These are phyloP conservation scores for Sebastes vulpes DNA, from an alignment of 2,797 vertebrate species.

Conservation along the genomic window DNA sequence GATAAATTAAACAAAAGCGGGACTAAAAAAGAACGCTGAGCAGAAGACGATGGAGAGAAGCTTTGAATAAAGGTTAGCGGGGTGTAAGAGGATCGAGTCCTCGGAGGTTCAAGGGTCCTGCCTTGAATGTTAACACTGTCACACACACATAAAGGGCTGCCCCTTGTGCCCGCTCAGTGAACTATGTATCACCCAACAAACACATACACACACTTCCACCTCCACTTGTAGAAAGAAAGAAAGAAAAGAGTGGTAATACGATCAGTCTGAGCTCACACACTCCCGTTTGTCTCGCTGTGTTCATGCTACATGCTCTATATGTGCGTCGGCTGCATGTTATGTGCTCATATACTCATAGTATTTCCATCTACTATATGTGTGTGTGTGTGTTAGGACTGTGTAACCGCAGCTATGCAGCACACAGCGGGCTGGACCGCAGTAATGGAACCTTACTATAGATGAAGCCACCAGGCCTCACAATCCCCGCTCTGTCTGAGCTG, in stretches of 20 bases:
- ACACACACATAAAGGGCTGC: slow-evolving; percentile 13
- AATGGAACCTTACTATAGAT: slow-evolving; percentile 67
- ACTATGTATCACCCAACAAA: slow-evolving; percentile 50
- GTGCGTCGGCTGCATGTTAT: slow-evolving; percentile 5
- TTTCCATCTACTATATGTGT: slow-evolving; percentile 31
- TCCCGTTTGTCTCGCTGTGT: neutral
- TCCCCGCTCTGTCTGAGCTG: slow-evolving; percentile 62
- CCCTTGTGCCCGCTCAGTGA: slow-evolving; percentile 41
- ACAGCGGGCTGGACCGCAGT: slow-evolving; percentile 61
- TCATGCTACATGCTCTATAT: neutral
- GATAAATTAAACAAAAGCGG: fast-evolving
- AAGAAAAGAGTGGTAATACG: neutral
- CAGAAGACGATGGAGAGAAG: neutral
- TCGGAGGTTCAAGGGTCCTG: slow-evolving; percentile 55
- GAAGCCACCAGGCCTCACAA: slow-evolving; percentile 66
- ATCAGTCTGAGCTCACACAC: slow-evolving; percentile 12
- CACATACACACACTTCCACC: slow-evolving; percentile 4
- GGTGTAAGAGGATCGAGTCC: slow-evolving; percentile 19
- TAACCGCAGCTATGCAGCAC: slow-evolving; percentile 70
- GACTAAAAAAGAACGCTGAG: neutral
- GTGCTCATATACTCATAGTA: slow-evolving; percentile 23
- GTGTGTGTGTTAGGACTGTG: slow-evolving; percentile 24
- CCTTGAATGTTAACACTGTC: slow-evolving; percentile 60
- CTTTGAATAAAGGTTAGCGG: neutral
- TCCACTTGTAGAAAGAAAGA: neutral